Evolutionary conservation across 1,140 invertebrate species (phyloP), one percentile per base, ranked within the genome.

Genomic region (Pararge aegeria): DNA sequence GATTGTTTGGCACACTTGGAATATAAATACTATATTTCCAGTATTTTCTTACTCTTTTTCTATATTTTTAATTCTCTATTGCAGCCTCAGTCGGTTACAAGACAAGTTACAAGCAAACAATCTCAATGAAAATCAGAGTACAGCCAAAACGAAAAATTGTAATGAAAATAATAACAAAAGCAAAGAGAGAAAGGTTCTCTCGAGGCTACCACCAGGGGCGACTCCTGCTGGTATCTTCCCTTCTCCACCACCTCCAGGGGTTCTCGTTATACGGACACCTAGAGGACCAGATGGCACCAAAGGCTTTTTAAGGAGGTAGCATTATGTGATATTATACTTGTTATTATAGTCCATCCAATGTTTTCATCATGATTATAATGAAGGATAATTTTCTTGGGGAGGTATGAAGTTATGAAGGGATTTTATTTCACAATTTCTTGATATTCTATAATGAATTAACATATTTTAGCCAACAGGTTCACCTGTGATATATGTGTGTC

Each of bases 301-400:
- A 78, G 92, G 92, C 38, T 93, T 93, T 66, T 76, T 88, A 66
- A 80, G 85, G 60, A 92, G 92, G 91, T 92, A 93, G 92, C 91
- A 85, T 68, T 72, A 51, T 19, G 44, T 24, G 38, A 61, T 67
- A 64, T 30, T 46, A 18, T 51, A 21, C 44, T 51, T 5, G 42
- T 56, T 37, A 52, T 44, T 56, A 64, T 65, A 66, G 53, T 73
- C 64, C 67, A 75, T 70, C 66, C 55, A 54, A 51, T 46, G 16
- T 42, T 42, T 18, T 46, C 42, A 46, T 56, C 42, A 54, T 27
- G 19, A 38, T 48, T 48, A 48, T 48, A 48, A 49, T 42, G 19
- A 34, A 54, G 51, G 21, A 61, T 13, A 37, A 18, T 49, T 6
- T 56, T 49, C n/a, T 15, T 54, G 30, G 42, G 29, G 30, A 54